Evolutionary conservation across 30 jellyfish, hydroid and myxozoan genomes (phyloP).

Genomic region (Turritopsis rubra): DNA sequence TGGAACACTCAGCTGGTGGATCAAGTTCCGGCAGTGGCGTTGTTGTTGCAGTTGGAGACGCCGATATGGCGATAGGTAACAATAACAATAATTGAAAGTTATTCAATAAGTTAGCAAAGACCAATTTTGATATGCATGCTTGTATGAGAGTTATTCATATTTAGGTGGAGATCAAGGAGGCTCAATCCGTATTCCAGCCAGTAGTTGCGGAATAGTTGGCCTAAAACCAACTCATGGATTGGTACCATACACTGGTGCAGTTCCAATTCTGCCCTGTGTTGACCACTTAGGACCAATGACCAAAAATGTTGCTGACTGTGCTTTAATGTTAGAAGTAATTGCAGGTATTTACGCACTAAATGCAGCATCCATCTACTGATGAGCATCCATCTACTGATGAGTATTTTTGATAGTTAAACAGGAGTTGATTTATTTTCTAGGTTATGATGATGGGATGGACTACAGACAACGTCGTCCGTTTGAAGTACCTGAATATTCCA

Average conservation of each 20-base stretch:
- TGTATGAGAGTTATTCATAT: background rate
- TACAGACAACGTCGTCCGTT: constrained; percentile 10
- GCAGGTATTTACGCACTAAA: no score
- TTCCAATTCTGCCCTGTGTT: background rate
- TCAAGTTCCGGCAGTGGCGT: constrained; percentile 19
- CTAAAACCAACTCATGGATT: constrained; percentile 27
- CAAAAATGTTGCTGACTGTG: constrained; percentile 21
- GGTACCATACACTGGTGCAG: constrained; percentile 23
- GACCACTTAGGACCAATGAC: constrained; percentile 22
- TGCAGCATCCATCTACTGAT: background rate
- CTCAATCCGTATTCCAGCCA: constrained; percentile 12
- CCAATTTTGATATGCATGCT: no score
- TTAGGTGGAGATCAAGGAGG: constrained; percentile 19
- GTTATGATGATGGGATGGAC: constrained; percentile 13
- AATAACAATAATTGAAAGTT: background rate
- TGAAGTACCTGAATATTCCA: constrained; percentile 8
- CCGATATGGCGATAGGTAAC: constrained; percentile 22
- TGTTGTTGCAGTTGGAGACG: constrained; percentile 16
- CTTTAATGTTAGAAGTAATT: no score
- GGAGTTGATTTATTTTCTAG: background rate
- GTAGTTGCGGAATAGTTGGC: constrained; percentile 18
- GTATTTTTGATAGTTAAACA: background rate
- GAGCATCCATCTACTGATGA: background rate
- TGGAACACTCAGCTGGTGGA: constrained; percentile 21
- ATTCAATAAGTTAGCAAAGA: background rate